Percentiles rank a stretch among this genome's conserved stretches.
Evolutionary conservation across 1,140 invertebrate genomes (phyloP).

Genomic region (Hormaphis cornu): DNA sequence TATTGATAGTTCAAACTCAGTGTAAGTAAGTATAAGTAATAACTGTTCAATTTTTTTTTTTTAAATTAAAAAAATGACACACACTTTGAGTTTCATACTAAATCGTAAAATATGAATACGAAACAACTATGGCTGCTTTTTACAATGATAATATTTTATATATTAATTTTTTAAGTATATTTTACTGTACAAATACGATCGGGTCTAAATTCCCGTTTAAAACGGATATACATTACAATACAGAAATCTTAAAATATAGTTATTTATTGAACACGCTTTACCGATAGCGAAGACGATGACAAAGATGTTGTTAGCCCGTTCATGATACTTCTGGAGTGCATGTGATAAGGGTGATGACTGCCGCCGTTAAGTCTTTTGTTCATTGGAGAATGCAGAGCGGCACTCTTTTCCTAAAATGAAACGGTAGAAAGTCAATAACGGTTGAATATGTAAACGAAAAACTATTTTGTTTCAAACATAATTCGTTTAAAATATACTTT

Average conservation of each 20-base stretch:
- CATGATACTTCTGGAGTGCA: conserved; percentile 9
- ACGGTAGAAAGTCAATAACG: no score
- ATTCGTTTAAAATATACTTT: no score
- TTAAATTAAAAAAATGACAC: no score
- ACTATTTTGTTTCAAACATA: no score
- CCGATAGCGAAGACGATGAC: background rate
- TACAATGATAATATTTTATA: no score
- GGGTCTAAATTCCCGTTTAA: no score
- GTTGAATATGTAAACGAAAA: no score
- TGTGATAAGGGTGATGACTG: background rate
- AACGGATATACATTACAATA: no score
- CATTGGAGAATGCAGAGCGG: background rate
- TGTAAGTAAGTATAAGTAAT: background rate
- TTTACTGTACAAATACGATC: no score
- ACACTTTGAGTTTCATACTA: background rate
- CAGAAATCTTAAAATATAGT: background rate
- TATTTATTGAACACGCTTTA: background rate
- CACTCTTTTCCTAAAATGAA: conserved; percentile 4
- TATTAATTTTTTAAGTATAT: no score
- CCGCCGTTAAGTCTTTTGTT: conserved; percentile 1
- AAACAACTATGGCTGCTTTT: background rate
- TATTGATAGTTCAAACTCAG: background rate
- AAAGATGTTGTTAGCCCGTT: background rate
- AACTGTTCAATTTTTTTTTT: background rate
- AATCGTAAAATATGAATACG: background rate